Base-by-base conservation (phyloP, 2,888 invertebrate genomes). In the Trachelus stipa region DNA sequence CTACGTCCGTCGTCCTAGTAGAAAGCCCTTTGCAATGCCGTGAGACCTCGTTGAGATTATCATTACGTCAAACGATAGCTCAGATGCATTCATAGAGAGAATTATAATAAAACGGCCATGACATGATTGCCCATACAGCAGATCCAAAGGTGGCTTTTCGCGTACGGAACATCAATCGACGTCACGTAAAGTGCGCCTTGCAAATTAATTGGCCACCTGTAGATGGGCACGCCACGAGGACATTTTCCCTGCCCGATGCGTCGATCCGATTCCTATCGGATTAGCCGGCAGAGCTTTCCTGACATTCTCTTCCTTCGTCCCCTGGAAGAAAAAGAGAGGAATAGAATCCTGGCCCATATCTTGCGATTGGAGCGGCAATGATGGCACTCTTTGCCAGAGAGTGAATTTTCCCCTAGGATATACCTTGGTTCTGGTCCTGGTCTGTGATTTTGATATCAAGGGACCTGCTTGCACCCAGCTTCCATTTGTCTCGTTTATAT, bases 121-220 rank as follows among this genome's bases (percentile, higher is more conserved):
- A 23, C 9, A 56, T 23, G 56, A 56, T 56, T 56, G 56, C 56
- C 56, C 56, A 15, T 56, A 56, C 9, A 56, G 56, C 56, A 56
- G 56, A 56, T 23, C 56, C 56, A 56, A 56, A 56, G 56, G 23
- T 56, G 56, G 56, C 56, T 56, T 56, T 56, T 56, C 31, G 71
- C 81, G 85, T 82, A 81, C 79, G 82, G 85, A 83, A 84, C 86
- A 87, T 87, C 86, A 85, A 87, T 87, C 87, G 87, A 87, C 85
- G 86, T 87, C 85, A 81, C 83, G 84, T 82, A 85, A 30, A 33
- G 85, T 82, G 81, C 81, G 86, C 33, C 85, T 86, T 87, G 86
- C 87, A 87, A 88, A 88, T 88, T 88, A 88, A 88, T 88, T 86
- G 88, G 86, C 88, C 88, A 88, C 88, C 88, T 88, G 88, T 88